These are phyloP conservation scores for Picus viridis DNA, from an alignment of 2,797 vertebrate genomes.

Conservation along the genomic window DNA sequence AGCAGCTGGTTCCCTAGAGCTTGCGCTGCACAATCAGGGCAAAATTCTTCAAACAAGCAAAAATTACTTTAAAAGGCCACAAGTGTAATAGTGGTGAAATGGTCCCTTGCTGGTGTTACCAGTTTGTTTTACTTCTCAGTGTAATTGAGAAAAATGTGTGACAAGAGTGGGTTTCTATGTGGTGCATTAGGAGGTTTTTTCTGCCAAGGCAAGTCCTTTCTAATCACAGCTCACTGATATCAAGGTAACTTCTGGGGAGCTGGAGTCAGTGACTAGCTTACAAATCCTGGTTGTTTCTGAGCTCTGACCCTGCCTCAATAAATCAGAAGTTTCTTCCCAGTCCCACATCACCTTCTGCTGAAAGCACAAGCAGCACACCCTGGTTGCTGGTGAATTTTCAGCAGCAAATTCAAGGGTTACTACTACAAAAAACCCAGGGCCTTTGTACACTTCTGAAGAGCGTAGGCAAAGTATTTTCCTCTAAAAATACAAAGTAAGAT, in stretches of 20 bases:
- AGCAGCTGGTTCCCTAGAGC: neutral
- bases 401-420: neutral
- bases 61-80: neutral
- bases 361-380: neutral
- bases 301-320: neutral
- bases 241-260: neutral
- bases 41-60: neutral
- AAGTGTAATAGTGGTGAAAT: neutral
- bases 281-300: neutral
- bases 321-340: neutral
- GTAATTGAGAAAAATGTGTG: neutral
- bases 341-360: neutral
- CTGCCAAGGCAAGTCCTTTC: neutral
- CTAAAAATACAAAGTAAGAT: neutral
- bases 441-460: neutral
- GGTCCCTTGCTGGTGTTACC: neutral
- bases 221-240: neutral
- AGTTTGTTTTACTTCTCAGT: neutral
- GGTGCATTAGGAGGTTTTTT: neutral
- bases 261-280: neutral
- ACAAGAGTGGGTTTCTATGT: neutral
- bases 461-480: constrained; percentile 1
- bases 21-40: neutral
- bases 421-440: neutral
- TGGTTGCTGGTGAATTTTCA: neutral